Conservation (phyloP, 2,797 vertebrate species). For the Siniperca obscura region DNA sequence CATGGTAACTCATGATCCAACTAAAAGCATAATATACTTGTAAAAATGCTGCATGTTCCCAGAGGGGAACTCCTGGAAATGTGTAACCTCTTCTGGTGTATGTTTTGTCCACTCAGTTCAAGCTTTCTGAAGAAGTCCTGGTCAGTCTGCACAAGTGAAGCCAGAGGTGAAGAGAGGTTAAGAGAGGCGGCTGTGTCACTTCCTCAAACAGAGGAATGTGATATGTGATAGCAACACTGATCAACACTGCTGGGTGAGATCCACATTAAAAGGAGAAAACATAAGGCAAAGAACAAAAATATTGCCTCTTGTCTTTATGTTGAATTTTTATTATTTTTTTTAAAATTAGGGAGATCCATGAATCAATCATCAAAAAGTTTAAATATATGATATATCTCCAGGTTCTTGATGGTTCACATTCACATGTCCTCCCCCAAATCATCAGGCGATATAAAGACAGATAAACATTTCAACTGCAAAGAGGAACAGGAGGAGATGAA, state of each 20-base stretch:
- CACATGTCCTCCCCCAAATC: background rate
- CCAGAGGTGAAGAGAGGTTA: constrained; percentile 3
- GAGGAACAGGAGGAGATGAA: constrained; percentile 1
- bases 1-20: background rate
- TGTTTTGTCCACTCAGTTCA: constrained; percentile 7
- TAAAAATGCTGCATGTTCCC: background rate
- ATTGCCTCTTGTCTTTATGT: background rate
- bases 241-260: background rate
- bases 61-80: background rate
- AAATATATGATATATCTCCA: background rate
- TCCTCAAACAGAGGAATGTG: constrained; percentile 61
- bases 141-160: constrained; percentile 3
- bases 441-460: background rate
- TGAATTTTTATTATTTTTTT: background rate
- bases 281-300: background rate
- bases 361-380: background rate
- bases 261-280: background rate
- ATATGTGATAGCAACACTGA: background rate
- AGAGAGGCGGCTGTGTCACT: constrained; percentile 39
- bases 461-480: background rate
- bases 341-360: background rate
- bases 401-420: background rate
- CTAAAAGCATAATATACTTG: background rate
- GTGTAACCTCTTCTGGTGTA: constrained; percentile 9
- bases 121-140: constrained; percentile 59